Evolutionary conservation across 2,797 vertebrate species (phyloP).

Genomic region (Oreortyx pictus): DNA sequence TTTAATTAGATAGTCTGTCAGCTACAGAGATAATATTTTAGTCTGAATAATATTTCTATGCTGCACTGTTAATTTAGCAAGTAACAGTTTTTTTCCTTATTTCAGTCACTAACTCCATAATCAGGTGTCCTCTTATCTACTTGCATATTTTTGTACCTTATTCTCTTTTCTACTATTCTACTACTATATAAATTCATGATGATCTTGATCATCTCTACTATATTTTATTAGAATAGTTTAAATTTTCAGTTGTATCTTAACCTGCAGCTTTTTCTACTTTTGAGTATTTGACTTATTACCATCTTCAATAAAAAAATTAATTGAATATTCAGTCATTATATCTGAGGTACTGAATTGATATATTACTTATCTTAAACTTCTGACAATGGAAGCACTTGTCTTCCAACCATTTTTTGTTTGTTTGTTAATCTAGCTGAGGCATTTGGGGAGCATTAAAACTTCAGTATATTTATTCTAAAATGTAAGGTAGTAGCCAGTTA

Average conservation of each 20-base stretch:
- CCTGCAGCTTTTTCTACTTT: background rate
- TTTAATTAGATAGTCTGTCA: background rate
- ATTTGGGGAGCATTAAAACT: background rate
- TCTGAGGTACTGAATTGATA: background rate
- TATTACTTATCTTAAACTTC: background rate
- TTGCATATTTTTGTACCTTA: background rate
- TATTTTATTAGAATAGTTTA: background rate
- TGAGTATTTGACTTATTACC: background rate
- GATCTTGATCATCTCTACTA: background rate
- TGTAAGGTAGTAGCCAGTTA: background rate
- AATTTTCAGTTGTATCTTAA: background rate
- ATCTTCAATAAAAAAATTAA: background rate
- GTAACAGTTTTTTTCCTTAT: background rate
- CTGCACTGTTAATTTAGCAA: background rate
- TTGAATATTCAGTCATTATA: background rate
- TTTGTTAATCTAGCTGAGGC: background rate
- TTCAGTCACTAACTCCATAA: background rate
- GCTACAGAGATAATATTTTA: background rate
- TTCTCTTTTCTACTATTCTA: background rate
- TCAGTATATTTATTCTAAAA: background rate
- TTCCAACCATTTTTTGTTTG: background rate
- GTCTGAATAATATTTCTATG: background rate
- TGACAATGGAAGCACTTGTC: background rate
- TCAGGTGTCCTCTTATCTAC: background rate
- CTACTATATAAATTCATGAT: background rate